Evolutionary conservation across 2,888 invertebrate species (phyloP).

Genomic region (Orthosia incerta): DNA sequence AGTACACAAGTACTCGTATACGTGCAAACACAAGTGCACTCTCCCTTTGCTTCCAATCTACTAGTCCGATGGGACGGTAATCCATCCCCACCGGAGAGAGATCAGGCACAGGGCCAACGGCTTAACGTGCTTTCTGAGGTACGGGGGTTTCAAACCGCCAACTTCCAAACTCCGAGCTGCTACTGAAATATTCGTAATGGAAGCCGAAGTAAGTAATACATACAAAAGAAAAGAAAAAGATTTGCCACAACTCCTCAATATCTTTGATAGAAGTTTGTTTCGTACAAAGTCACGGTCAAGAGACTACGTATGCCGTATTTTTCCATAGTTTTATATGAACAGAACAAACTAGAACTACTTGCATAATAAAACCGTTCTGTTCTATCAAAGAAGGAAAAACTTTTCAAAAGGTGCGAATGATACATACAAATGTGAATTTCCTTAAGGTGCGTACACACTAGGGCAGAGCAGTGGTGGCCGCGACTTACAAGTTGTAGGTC

Average conservation of each 20-base stretch:
- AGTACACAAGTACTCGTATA: no score
- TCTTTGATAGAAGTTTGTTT: not conserved
- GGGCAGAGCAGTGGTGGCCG: no score
- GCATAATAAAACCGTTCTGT: constrained; percentile 30
- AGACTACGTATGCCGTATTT: not conserved
- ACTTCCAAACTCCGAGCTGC: no score
- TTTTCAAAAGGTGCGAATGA: constrained; percentile 40
- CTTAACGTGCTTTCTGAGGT: no score
- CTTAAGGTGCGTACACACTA: constrained; percentile 4
- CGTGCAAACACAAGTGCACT: no score
- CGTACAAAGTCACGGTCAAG: not conserved
- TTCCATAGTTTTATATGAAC: constrained; percentile 2
- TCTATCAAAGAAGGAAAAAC: constrained; percentile 29
- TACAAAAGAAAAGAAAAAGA: not conserved
- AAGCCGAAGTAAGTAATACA: no score
- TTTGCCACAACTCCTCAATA: not conserved
- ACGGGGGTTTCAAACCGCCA: no score
- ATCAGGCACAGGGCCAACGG: no score
- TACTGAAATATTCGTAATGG: not conserved
- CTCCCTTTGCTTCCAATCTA: no score
- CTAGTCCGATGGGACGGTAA: no score
- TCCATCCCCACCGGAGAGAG: no score
- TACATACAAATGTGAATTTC: constrained; percentile 50
- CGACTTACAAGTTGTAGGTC: no score
- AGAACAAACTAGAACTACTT: constrained; percentile 14